phyloP scores from a whole-genome alignment of 2,888 invertebrate genomes.

The Lepidochrysops patricia region DNA sequence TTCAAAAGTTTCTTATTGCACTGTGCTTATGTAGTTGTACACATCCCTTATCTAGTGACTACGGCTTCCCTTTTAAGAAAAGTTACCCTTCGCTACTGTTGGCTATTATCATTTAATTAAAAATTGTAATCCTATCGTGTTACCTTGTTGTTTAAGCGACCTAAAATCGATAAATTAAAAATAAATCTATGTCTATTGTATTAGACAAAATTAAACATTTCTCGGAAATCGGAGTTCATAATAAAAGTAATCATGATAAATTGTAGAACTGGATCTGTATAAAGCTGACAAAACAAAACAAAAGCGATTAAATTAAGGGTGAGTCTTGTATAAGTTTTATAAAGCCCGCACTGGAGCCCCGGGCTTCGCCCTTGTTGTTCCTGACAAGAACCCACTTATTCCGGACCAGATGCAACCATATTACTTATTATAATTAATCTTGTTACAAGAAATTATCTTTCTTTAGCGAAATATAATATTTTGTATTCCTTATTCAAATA shows the following conservation, averaged over 20 bases:
- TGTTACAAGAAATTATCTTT: background rate
- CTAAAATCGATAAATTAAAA: too few species aligned
- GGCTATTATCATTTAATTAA: too few species aligned
- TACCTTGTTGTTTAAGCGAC: too few species aligned
- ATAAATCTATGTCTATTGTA: too few species aligned
- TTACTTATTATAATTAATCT: conserved; percentile 8
- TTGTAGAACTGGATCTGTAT: background rate
- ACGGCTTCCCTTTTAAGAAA: too few species aligned
- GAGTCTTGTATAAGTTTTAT: conserved; percentile 5
- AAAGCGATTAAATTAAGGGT: background rate
- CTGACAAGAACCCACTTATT: conserved; percentile 4
- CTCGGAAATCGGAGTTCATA: background rate
- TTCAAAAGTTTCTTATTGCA: too few species aligned
- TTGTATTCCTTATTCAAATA: background rate
- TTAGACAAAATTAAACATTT: background rate
- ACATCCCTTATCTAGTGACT: too few species aligned
- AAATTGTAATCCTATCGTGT: too few species aligned
- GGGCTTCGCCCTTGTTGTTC: background rate
- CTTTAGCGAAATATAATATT: background rate
- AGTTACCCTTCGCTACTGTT: too few species aligned
- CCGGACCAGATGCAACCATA: conserved; percentile 2
- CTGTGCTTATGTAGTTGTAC: too few species aligned
- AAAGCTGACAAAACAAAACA: background rate
- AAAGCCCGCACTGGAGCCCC: background rate
- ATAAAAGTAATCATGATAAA: background rate